Evolutionary conservation across 2,888 invertebrate species (phyloP), one percentile per base, ranked within the genome.

Genomic region (Cheilosia pagana): DNA sequence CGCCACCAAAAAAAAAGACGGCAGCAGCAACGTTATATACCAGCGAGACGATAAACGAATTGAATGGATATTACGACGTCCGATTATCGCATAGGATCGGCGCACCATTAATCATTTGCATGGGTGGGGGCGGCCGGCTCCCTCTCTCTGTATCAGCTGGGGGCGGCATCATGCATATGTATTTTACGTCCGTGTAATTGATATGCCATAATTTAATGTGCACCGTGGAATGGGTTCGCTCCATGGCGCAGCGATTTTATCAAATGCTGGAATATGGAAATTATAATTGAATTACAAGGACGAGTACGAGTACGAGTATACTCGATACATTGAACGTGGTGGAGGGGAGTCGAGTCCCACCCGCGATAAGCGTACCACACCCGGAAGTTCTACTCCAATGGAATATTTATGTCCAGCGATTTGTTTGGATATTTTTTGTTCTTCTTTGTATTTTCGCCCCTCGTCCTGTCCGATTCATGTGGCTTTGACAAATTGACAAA

Each of bases 241-340:
- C 23, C 2, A 5, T 5, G 41, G 14, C 31, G 14, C 31, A 53
- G 43, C 45, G 74, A 79, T 85, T 75, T 59, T 79, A 75, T 79
- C 70, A 70, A 50, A 52, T 85, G 70, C 70, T 70, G 43, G 65
- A 85, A 85, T 85, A 85, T 85, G 83, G 75, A 85, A 85, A 79
- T 79, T 75, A 65, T 85, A 85, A 85, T 85, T 85, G 79, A 85
- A 85, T 85, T 79, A 63, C n/a, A n/a, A n/a, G n/a, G n/a, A n/a
- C n/a, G n/a, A n/a, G n/a, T n/a, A n/a, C n/a, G n/a, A n/a, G n/a
- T n/a, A n/a, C 8, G 28, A 28, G 28, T 28, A 28, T 65, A 71
- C 48, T 53, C 62, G 57, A 57, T 39, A 48, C 52, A 74, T 35
- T 53, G 23, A 60, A 39, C 2, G 39, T 23, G 35, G 52, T 35